Conservation (phyloP, 2,888 invertebrate genomes). For the Eutolmus rufibarbis region DNA sequence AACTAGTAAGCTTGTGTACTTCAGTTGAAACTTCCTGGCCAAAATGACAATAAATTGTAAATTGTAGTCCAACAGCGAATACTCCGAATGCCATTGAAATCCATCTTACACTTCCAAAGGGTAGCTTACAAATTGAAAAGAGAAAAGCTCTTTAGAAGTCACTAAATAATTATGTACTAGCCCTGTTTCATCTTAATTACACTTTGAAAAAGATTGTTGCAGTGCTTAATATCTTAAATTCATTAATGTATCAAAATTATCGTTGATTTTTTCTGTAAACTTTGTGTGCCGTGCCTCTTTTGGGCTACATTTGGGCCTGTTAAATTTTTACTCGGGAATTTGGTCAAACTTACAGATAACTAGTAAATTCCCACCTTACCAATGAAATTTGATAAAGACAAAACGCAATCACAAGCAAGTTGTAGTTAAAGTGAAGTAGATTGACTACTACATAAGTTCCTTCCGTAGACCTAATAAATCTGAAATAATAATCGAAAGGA, state of each 20-base stretch:
- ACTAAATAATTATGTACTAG: no score
- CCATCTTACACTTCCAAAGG: slow-evolving; percentile 15
- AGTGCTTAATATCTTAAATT: no score
- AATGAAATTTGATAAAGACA: slow-evolving; percentile 4
- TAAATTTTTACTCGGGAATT: no score
- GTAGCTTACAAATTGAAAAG: neutral
- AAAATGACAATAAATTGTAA: slow-evolving; percentile 20
- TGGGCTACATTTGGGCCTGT: no score
- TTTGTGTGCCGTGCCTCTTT: no score
- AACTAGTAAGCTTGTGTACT: neutral
- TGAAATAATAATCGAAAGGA: neutral
- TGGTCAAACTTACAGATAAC: neutral
- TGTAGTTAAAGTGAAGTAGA: slow-evolving; percentile 17
- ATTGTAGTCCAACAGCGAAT: neutral
- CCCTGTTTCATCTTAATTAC: no score
- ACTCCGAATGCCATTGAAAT: neutral
- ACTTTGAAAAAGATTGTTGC: no score
- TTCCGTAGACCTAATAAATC: neutral
- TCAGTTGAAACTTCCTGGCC: slow-evolving; percentile 14
- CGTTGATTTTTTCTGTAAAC: no score
- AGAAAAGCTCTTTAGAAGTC: neutral
- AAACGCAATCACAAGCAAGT: slow-evolving; percentile 17
- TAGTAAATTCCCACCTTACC: neutral
- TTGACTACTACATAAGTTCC: neutral
- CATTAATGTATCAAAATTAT: no score